A percentile compares a stretch with the other conserved stretches of the same genome.
Evolutionary conservation across 2,888 invertebrate genomes (phyloP).

Genomic region (Epinotia brunnichana): DNA sequence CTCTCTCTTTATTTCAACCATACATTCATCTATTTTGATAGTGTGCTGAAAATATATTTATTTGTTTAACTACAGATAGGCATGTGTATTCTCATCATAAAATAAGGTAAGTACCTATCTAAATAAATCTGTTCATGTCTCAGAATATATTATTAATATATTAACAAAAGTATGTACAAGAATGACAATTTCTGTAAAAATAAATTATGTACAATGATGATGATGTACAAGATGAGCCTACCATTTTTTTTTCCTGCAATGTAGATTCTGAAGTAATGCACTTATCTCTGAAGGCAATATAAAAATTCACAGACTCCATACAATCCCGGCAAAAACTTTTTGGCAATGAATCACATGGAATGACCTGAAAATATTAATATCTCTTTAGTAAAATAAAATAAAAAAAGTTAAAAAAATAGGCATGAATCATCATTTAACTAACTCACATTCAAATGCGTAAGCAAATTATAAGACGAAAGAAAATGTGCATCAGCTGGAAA

Average conservation of each 20-base stretch:
- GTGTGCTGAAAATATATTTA: background rate
- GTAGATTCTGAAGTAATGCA: constrained; percentile 33
- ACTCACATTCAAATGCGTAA: constrained; percentile 27
- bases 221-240: background rate
- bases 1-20: constrained; percentile 19
- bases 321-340: constrained; percentile 26
- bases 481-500: constrained; percentile 13
- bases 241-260: background rate
- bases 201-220: too few species aligned
- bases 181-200: too few species aligned
- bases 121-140: background rate
- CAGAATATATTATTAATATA: too few species aligned
- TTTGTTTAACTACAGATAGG: background rate
- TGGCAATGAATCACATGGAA: constrained; percentile 17
- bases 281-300: constrained; percentile 28
- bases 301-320: constrained; percentile 12
- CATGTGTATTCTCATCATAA: too few species aligned
- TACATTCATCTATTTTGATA: constrained; percentile 1
- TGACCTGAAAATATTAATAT: constrained; percentile 21
- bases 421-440: background rate
- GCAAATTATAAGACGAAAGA: constrained; percentile 21
- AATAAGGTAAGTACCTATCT: too few species aligned
- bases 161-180: too few species aligned
- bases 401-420: background rate
- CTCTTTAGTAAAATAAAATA: background rate